phyloP scores from a whole-genome alignment of 2,888 invertebrate species.

The Pogonocherus hispidulus region DNA sequence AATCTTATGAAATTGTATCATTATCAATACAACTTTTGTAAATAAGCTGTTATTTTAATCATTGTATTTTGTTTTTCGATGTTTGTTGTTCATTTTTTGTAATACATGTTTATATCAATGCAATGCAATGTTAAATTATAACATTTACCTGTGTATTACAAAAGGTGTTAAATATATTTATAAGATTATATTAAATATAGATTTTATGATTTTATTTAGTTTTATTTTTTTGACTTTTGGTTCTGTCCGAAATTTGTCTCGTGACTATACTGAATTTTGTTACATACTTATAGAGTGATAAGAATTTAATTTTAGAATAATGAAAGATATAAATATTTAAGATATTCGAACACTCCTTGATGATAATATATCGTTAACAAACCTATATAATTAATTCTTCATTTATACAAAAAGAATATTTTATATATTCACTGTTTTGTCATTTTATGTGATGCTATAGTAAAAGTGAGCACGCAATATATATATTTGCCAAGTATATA shows the following conservation, averaged over 20 bases:
- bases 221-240: conserved; percentile 36
- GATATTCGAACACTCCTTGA: conserved; percentile 26
- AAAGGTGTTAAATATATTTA: conserved; percentile 47
- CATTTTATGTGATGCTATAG: conserved; percentile 53
- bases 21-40: conserved; percentile 44
- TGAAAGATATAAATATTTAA: conserved; percentile 23
- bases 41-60: conserved; percentile 52
- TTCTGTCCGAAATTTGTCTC: conserved; percentile 34
- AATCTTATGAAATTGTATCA: conserved; percentile 47
- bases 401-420: conserved; percentile 43
- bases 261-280: conserved; percentile 25
- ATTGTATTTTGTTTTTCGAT: conserved; percentile 45
- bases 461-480: conserved; percentile 53
- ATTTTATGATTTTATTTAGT: conserved; percentile 49
- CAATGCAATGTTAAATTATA: conserved; percentile 41
- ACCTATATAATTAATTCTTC: conserved; percentile 37
- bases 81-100: conserved; percentile 51
- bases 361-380: conserved; percentile 12
- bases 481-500: conserved; percentile 41
- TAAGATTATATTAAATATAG: conserved; percentile 49
- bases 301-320: conserved; percentile 22
- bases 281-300: conserved; percentile 19
- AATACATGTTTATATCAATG: conserved; percentile 54
- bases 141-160: conserved; percentile 47
- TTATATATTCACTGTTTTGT: conserved; percentile 48